Evolutionary conservation across 2,888 invertebrate species (phyloP).

Genomic region (Oligia strigilis): DNA sequence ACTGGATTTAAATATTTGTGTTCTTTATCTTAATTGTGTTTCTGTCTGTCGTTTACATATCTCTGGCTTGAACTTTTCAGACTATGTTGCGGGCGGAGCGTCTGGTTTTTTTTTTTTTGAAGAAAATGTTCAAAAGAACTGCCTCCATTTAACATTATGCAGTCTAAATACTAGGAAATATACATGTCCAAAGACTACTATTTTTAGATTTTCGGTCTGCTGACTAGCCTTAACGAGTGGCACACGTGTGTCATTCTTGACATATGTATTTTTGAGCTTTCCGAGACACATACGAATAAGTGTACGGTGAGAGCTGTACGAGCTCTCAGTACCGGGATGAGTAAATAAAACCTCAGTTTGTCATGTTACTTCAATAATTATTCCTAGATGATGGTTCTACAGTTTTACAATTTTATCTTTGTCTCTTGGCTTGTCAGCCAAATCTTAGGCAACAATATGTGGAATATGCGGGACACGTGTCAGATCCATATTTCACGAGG

Average conservation of each 20-base stretch:
- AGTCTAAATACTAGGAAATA: not conserved
- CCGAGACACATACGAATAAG: not conserved
- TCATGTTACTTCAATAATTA: not conserved
- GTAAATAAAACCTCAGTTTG: not conserved
- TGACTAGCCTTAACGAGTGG: not conserved
- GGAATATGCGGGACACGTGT: too few relatives aligned
- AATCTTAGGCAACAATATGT: too few relatives aligned
- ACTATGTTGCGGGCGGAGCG: not conserved
- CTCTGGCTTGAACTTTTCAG: not conserved
- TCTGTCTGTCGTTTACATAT: not conserved
- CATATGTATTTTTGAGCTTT: not conserved
- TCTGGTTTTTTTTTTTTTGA: not conserved
- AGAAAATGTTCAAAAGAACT: not conserved
- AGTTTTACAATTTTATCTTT: not conserved
- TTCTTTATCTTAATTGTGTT: constrained; percentile 31
- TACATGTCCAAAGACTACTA: not conserved
- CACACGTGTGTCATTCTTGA: not conserved
- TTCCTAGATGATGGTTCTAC: not conserved
- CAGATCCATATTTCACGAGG: too few relatives aligned
- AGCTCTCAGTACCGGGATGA: not conserved
- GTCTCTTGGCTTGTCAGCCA: not conserved
- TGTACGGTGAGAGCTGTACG: not conserved
- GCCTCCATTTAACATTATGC: not conserved
- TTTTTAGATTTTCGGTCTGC: not conserved
- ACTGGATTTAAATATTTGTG: constrained; percentile 21